A percentile compares a stretch with the other conserved stretches of the same genome.
phyloP scores from a whole-genome alignment of 2,888 invertebrate genomes.

The Omphaloscelis lunosa region DNA sequence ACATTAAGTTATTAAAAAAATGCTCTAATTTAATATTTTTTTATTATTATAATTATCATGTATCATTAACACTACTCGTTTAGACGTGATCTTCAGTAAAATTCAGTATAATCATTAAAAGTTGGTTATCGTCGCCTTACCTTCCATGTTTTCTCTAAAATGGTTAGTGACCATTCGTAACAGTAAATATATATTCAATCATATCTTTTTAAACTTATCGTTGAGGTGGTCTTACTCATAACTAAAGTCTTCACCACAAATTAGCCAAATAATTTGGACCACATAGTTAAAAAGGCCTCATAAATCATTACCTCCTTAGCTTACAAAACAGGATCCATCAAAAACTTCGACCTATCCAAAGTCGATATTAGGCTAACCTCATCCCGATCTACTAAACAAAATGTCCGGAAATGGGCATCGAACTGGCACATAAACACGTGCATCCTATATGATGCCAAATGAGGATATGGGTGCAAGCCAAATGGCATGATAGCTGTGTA shows the following conservation, averaged over 20 bases:
- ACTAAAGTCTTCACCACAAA: conserved; percentile 3
- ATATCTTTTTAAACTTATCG: background rate
- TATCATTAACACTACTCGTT: too few relatives aligned
- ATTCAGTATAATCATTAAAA: too few relatives aligned
- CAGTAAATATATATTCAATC: too few relatives aligned
- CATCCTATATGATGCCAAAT: conserved; percentile 56
- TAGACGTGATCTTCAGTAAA: too few relatives aligned
- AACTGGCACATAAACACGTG: conserved; percentile 47
- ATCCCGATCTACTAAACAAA: conserved; percentile 54
- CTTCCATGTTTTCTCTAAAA: too few relatives aligned
- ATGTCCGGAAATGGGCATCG: conserved; percentile 56
- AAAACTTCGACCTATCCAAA: conserved; percentile 23
- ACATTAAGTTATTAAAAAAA: too few relatives aligned
- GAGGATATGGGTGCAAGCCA: conserved; percentile 52
- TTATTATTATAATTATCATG: too few relatives aligned
- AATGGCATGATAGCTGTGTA: conserved; percentile 32
- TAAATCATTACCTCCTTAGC: conserved; percentile 21
- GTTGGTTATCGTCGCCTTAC: too few relatives aligned
- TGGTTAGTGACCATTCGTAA: too few relatives aligned
- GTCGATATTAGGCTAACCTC: conserved; percentile 46
- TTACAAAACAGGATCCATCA: conserved; percentile 39
- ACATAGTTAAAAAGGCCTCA: background rate
- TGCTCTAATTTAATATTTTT: too few relatives aligned
- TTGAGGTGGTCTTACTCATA: conserved; percentile 16
- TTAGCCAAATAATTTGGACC: background rate